Base-by-base conservation (phyloP, 2,797 vertebrate genomes). In the Iguana delicatissima region DNA sequence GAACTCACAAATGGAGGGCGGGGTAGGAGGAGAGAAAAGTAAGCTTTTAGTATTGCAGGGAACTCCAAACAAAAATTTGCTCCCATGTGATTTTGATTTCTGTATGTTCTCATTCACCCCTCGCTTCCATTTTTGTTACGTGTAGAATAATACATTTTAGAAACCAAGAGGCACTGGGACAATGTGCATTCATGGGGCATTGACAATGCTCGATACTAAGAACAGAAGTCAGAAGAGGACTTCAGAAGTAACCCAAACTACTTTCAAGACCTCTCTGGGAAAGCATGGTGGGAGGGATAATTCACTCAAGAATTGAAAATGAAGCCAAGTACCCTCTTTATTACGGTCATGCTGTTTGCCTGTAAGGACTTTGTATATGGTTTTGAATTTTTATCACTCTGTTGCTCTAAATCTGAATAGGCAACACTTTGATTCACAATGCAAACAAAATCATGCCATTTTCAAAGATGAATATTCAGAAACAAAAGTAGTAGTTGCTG, bases 381-480 rank as follows among this genome's bases (percentile, higher is more conserved):
- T 67, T 26, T 84, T 84, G 72, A 64, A 77, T 35, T 69, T 84
- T 59, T 64, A 77, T 29, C 69, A 24, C 16, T 72, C 67, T 90
- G 24, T 84, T 77, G 72, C 14, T 76, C 10, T 77, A 3, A 20
- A 26, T 52, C 5, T 38, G 72, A 67, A 77, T 67, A 90, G 29
- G 59, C 6, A 82, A 22, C 42, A n/a, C 64, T 87, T 83, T n/a
- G 12, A 35, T 57, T 77, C 42, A 77, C 42, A 67, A 42, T 29
- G 22, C 12, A 67, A 76, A 76, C 26, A 72, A 79, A 76, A 88
- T 20, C 16, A n/a, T 79, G 35, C 59, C 52, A 69, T 46, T 57
- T 84, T 84, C n/a, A 57, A 84, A 72, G 64, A n/a, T 24, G 64
- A 89, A 42, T 22, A 32, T 84, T 87, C 62, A 42, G 55, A 86